These are phyloP conservation scores for Drosophila siamana DNA, from an alignment of 2,888 invertebrate species.

Conservation along the genomic window DNA sequence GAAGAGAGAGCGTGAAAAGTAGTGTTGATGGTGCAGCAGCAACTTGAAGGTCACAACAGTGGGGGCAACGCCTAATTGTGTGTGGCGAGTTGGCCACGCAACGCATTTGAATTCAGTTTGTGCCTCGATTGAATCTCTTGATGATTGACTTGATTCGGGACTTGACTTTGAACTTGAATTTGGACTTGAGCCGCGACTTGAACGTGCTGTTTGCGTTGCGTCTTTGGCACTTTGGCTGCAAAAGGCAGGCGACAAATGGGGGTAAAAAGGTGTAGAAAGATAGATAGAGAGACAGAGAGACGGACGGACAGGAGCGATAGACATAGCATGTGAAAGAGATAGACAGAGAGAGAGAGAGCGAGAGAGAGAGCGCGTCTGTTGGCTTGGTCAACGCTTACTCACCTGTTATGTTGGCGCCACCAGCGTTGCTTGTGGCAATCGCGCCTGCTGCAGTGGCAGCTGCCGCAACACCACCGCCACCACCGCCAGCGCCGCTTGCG, in stretches of 20 bases:
- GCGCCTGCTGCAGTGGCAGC: slow-evolving; percentile 63
- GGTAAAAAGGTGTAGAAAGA: too few species aligned
- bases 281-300: not conserved
- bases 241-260: slow-evolving; percentile 41
- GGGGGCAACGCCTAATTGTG: slow-evolving; percentile 6
- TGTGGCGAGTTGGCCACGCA: slow-evolving; percentile 15
- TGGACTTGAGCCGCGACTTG: slow-evolving; percentile 9
- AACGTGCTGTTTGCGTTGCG: slow-evolving; percentile 16
- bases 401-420: slow-evolving; percentile 75
- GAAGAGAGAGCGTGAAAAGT: not conserved
- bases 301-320: not conserved
- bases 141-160: not conserved
- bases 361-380: not conserved
- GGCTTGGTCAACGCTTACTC: slow-evolving; percentile 53
- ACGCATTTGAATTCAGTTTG: slow-evolving; percentile 1
- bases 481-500: slow-evolving; percentile 43
- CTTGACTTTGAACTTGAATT: not conserved
- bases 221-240: slow-evolving; percentile 12
- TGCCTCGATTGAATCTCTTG: not conserved
- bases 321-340: not conserved
- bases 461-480: slow-evolving; percentile 55
- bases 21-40: too few species aligned
- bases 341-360: not conserved
- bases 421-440: slow-evolving; percentile 62
- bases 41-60: not conserved